Evolutionary conservation across 2,888 invertebrate species (phyloP).

Genomic region (Rhimphoctona megacephalus): DNA sequence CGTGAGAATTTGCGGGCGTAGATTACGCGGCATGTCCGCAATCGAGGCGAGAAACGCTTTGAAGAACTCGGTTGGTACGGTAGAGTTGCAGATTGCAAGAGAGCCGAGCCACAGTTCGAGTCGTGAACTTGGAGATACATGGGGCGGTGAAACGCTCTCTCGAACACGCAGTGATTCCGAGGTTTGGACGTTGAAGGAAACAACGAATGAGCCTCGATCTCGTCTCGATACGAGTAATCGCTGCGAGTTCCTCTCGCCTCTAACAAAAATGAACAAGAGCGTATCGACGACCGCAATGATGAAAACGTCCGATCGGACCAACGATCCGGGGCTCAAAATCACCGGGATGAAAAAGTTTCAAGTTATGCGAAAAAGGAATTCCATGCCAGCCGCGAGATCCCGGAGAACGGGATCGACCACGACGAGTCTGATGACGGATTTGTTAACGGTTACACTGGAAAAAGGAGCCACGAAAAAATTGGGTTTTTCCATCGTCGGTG

Average conservation of each 20-base stretch:
- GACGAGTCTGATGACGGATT: conserved; percentile 76
- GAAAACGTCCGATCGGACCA: conserved; percentile 35
- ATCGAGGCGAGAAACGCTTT: conserved; percentile 79
- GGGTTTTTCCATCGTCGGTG: conserved; percentile 89
- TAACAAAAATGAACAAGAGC: conserved; percentile 77
- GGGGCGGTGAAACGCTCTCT: conserved; percentile 74
- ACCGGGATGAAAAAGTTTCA: conserved; percentile 86
- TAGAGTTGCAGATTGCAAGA: conserved; percentile 81
- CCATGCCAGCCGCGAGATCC: conserved; percentile 68
- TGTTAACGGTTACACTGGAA: conserved; percentile 84
- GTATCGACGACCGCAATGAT: conserved; percentile 71
- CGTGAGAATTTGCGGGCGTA: conserved; percentile 86
- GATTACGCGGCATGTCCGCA: conserved; percentile 85
- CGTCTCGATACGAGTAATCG: conserved; percentile 17
- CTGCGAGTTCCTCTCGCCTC: conserved; percentile 74
- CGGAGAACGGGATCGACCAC: conserved; percentile 74
- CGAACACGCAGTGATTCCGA: conserved; percentile 77
- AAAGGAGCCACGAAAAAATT: conserved; percentile 88
- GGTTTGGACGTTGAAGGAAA: conserved; percentile 76
- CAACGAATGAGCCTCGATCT: conserved; percentile 2
- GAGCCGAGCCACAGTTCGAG: conserved; percentile 77
- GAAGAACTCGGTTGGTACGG: conserved; percentile 76
- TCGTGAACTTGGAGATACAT: conserved; percentile 77
- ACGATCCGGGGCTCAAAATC: conserved; percentile 68
- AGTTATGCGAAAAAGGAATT: conserved; percentile 78